Evolutionary conservation across 2,797 vertebrate genomes (phyloP).

Genomic region (Hipposideros larvatus): DNA sequence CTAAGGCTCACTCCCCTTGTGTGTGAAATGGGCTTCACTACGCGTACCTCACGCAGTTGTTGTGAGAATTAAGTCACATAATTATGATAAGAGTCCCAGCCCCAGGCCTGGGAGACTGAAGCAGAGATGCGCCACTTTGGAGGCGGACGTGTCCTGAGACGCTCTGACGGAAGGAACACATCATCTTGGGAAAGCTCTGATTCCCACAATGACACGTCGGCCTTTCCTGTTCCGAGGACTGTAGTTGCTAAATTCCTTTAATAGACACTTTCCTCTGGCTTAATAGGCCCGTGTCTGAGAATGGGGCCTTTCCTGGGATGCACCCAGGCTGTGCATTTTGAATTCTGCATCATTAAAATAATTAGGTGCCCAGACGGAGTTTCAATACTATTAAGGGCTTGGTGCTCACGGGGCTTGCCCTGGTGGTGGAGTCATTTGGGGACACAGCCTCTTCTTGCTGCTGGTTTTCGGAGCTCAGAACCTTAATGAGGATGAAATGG

Average conservation of each 20-base stretch:
- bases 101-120: not conserved
- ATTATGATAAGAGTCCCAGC: not conserved
- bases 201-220: slow-evolving; percentile 56
- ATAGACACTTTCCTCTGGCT: slow-evolving; percentile 77
- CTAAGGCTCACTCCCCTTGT: not conserved
- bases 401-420: slow-evolving; percentile 54
- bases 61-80: not conserved
- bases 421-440: slow-evolving; percentile 50
- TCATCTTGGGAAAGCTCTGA: slow-evolving; percentile 48
- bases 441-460: slow-evolving; percentile 14
- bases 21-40: not conserved
- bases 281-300: slow-evolving; percentile 76
- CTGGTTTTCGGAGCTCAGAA: slow-evolving; percentile 40
- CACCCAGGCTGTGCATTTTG: slow-evolving; percentile 82
- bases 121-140: not conserved
- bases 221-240: slow-evolving; percentile 77
- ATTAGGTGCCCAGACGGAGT: slow-evolving; percentile 71
- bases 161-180: not conserved
- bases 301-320: slow-evolving; percentile 74
- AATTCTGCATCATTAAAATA: slow-evolving; percentile 78
- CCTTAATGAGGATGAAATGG: not conserved
- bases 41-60: not conserved
- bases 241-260: slow-evolving; percentile 80
- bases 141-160: not conserved
- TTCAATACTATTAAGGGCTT: slow-evolving; percentile 71